A percentile compares a stretch with the other conserved stretches of the same genome.
phyloP scores from a whole-genome alignment of 2,888 invertebrate species.

The Drosophila barbarae region DNA sequence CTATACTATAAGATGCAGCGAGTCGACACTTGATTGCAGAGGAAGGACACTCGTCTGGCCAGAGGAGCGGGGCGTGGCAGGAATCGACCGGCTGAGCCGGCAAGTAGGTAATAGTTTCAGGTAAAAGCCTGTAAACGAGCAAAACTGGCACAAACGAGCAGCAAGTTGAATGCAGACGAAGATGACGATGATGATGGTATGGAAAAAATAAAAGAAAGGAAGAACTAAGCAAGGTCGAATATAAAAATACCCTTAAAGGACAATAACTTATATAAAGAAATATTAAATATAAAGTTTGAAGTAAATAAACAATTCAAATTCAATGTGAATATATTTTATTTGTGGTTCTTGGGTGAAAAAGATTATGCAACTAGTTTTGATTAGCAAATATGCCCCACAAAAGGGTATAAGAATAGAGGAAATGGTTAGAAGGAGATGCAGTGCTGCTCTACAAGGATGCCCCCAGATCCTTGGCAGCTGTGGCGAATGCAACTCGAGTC shows the following conservation, averaged over 20 bases:
- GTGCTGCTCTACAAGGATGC: constrained; percentile 16
- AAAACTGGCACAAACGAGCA: constrained; percentile 74
- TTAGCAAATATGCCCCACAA: not conserved
- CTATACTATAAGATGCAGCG: constrained; percentile 55
- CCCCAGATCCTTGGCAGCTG: constrained; percentile 64
- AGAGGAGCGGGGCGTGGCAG: constrained; percentile 23
- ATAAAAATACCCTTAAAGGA: not conserved
- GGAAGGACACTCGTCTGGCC: constrained; percentile 51
- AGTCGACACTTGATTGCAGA: constrained; percentile 69
- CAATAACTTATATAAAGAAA: too few species aligned
- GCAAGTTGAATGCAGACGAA: constrained; percentile 50
- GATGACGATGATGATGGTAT: constrained; percentile 35
- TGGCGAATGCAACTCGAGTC: constrained; percentile 62
- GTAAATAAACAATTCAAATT: not conserved
- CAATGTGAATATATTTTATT: not conserved
- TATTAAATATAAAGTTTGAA: not conserved
- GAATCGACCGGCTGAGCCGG: constrained; percentile 50
- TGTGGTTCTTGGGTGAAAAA: not conserved
- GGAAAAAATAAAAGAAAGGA: not conserved
- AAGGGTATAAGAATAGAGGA: not conserved
- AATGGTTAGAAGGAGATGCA: not conserved
- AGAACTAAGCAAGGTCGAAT: not conserved
- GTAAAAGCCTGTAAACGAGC: constrained; percentile 75
- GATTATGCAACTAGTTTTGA: not conserved
- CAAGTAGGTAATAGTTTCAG: constrained; percentile 74